Evolutionary conservation across 2,888 invertebrate genomes (phyloP).

Genomic region (Phania funesta): DNA sequence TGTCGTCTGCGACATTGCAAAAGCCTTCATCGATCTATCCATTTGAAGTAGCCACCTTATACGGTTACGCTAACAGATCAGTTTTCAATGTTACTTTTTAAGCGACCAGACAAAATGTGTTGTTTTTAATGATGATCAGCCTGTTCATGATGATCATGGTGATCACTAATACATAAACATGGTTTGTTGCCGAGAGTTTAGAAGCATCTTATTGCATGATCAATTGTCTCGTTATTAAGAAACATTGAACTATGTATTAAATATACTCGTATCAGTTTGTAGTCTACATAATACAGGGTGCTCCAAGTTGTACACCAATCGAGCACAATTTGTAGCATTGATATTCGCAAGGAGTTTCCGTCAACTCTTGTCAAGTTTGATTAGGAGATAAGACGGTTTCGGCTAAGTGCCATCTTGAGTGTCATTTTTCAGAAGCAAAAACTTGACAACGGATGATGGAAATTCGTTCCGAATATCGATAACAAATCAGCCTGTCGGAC

Average conservation of each 20-base stretch:
- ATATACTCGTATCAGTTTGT: neutral
- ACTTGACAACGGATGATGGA: no score
- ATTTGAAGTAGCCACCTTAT: conserved; percentile 58
- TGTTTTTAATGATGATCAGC: conserved; percentile 21
- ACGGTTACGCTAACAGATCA: conserved; percentile 65
- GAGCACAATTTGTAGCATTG: no score
- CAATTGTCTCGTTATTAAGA: conserved; percentile 51
- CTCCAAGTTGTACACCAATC: no score
- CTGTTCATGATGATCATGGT: conserved; percentile 21
- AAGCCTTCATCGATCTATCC: conserved; percentile 24
- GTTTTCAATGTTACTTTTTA: conserved; percentile 61
- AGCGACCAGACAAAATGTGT: conserved; percentile 50
- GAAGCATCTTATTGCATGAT: conserved; percentile 60
- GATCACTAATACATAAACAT: conserved; percentile 20
- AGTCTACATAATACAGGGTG: conserved; percentile 1
- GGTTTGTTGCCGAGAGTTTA: conserved; percentile 12
- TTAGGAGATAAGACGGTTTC: no score
- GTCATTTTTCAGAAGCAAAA: no score
- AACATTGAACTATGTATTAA: neutral
- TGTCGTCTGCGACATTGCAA: conserved; percentile 29
- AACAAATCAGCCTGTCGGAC: no score
- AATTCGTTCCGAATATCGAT: no score
- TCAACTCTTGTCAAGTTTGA: no score
- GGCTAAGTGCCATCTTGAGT: no score
- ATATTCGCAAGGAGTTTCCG: no score